Percentiles rank a stretch among this genome's conserved stretches.
Conservation (phyloP, 1,140 invertebrate species). For the Drosophila bipectinata region DNA sequence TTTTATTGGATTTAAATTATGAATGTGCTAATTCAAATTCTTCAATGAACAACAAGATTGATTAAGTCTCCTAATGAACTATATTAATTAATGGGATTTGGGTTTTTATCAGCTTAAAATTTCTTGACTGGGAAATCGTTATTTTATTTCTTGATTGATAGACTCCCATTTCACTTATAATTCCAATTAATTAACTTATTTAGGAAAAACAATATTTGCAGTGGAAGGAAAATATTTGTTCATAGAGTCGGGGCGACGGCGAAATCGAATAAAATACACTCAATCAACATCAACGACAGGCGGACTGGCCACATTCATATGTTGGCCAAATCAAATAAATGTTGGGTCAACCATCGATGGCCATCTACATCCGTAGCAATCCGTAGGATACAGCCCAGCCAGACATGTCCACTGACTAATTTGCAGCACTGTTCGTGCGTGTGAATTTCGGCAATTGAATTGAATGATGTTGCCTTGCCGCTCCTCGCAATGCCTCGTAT, state of each 20-base stretch:
- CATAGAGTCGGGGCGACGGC: background rate
- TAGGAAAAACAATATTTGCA: conserved; percentile 28
- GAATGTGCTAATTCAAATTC: background rate
- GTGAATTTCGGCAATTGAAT: conserved; percentile 51
- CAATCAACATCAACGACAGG: conserved; percentile 65
- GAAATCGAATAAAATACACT: conserved; percentile 43
- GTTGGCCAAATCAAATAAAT: conserved; percentile 55
- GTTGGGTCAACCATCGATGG: conserved; percentile 22
- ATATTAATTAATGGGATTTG: background rate
- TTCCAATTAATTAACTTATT: conserved; percentile 42
- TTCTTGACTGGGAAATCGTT: background rate
- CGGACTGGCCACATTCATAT: conserved; percentile 37
- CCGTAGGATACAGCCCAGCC: conserved; percentile 4
- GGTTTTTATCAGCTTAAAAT: background rate
- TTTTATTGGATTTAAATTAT: background rate
- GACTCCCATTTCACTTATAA: background rate
- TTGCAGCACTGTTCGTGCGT: conserved; percentile 74
- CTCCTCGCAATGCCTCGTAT: background rate
- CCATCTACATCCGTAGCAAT: conserved; percentile 1
- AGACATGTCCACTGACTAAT: conserved; percentile 56
- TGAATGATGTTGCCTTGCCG: conserved; percentile 17
- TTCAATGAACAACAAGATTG: background rate
- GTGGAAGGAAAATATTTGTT: conserved; percentile 33
- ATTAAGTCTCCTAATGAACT: background rate
- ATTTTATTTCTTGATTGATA: conserved; percentile 33